These are phyloP conservation scores for Drosophila kohkoa DNA, from an alignment of 1,140 invertebrate species.

Conservation along the genomic window DNA sequence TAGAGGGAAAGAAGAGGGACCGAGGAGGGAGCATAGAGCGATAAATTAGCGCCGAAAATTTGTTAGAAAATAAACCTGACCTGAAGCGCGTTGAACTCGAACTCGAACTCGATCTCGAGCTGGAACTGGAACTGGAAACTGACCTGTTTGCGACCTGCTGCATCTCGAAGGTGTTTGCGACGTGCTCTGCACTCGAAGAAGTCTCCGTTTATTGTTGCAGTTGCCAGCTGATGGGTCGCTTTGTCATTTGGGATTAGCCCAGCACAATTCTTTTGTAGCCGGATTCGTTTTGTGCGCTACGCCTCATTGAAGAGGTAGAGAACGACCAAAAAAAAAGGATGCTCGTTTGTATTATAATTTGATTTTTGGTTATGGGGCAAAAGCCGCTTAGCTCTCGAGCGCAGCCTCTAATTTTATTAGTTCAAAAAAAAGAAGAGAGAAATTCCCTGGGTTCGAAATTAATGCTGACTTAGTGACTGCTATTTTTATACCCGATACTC, in stretches of 20 bases:
- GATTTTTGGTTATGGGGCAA: slow-evolving; percentile 44
- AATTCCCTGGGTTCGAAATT: slow-evolving; percentile 22
- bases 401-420: slow-evolving; percentile 37
- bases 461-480: slow-evolving; percentile 51
- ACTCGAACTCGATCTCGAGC: too few relatives aligned
- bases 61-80: slow-evolving; percentile 56
- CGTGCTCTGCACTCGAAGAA: slow-evolving; percentile 15
- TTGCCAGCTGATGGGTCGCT: slow-evolving; percentile 38
- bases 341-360: slow-evolving; percentile 67
- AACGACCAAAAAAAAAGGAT: slow-evolving; percentile 10
- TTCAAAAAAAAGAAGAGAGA: slow-evolving; percentile 6
- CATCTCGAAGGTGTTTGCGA: slow-evolving; percentile 32
- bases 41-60: slow-evolving; percentile 63
- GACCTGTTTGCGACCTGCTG: slow-evolving; percentile 19
- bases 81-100: slow-evolving; percentile 35
- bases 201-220: not conserved
- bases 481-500: not conserved
- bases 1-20: not conserved
- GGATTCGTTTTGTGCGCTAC: slow-evolving; percentile 29
- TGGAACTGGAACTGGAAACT: not conserved
- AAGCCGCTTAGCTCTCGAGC: slow-evolving; percentile 55
- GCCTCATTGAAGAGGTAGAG: slow-evolving; percentile 36
- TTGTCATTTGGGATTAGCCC: slow-evolving; percentile 64
- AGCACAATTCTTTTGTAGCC: slow-evolving; percentile 4
- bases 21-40: not conserved